These are phyloP conservation scores for Aleiodes testaceus DNA, from an alignment of 2,888 invertebrate genomes.

Conservation along the genomic window DNA sequence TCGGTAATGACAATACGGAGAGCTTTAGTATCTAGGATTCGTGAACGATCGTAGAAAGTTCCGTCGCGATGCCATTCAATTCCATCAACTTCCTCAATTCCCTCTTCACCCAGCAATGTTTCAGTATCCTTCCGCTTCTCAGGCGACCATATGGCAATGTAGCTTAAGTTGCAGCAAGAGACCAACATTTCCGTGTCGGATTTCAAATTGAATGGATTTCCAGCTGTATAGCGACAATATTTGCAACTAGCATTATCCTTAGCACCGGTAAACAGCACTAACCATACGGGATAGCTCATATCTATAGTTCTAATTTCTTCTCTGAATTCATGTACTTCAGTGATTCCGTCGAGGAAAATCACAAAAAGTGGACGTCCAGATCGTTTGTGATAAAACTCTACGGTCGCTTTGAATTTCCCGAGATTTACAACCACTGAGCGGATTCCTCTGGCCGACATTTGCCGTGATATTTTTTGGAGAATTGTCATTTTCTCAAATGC, in stretches of 20 bases:
- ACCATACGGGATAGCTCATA: conserved; percentile 58
- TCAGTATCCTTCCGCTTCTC: conserved; percentile 35
- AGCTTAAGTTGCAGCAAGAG: conserved; percentile 44
- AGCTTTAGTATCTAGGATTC: too few species aligned
- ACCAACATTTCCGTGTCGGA: conserved; percentile 62
- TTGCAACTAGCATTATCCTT: conserved; percentile 36
- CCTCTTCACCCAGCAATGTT: neutral
- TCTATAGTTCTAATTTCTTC: conserved; percentile 40
- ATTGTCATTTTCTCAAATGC: neutral
- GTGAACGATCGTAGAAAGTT: too few species aligned
- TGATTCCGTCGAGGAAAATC: conserved; percentile 45
- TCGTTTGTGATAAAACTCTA: conserved; percentile 44
- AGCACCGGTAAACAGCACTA: conserved; percentile 57
- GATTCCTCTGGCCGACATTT: neutral
- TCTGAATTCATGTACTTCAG: conserved; percentile 51
- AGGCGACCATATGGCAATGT: conserved; percentile 58
- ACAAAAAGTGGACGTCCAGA: too few species aligned
- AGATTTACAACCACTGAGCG: neutral
- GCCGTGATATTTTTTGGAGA: neutral
- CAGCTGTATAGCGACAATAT: conserved; percentile 50
- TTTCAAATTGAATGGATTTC: conserved; percentile 55
- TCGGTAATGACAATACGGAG: too few species aligned
- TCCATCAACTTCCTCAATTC: neutral
- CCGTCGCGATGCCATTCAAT: too few species aligned
- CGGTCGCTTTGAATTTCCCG: neutral